Evolutionary conservation across 2,888 invertebrate genomes (phyloP), one percentile per base, ranked within the genome.

Genomic region (Cybosia mesomella): DNA sequence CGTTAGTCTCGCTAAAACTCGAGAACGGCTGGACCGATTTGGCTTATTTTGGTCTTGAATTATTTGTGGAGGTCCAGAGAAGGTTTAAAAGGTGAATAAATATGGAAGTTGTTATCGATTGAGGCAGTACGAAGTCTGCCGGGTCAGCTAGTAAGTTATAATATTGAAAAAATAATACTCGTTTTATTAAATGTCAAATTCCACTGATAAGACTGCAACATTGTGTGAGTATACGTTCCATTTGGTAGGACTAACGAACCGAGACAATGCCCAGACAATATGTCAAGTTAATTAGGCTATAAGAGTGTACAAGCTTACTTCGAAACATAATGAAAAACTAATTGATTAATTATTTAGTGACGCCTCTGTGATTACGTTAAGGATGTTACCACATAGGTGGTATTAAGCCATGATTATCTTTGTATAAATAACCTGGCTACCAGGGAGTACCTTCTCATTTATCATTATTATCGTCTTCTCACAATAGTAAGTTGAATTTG

Each of bases 231-330:
- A 61, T 53, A 62, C 32, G 75, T 78, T 72, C 82, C 73, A 84
- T 81, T 83, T 82, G 68, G 68, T 64, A 67, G 74, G 80, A 70
- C 73, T 81, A 86, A 83, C 77, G 83, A 82, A 70, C 79, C 87
- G 82, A 79, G 77, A 82, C 84, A 70, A 66, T 71, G 61, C 10
- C 55, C 68, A 80, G 70, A 81, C 77, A 70, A 83, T 83, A 82
- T 84, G 83, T 85, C 74, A 18, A 70, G 69, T 64, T 79, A 83
- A 87, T 86, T 86, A 82, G 76, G 67, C 64, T 60, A 64, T 58
- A 36, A 39, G 60, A 39, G 32, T 65, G 28, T 49, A 66, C 55
- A 39, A 32, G 13, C 15, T 32, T 21, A 60, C 15, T 53, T 34
- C 34, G n/a, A 36, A 24, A 36, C n/a, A n/a, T 32, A 18, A 66